Base-by-base conservation (phyloP, 2,797 vertebrate genomes). In the Phoebastria nigripes region DNA sequence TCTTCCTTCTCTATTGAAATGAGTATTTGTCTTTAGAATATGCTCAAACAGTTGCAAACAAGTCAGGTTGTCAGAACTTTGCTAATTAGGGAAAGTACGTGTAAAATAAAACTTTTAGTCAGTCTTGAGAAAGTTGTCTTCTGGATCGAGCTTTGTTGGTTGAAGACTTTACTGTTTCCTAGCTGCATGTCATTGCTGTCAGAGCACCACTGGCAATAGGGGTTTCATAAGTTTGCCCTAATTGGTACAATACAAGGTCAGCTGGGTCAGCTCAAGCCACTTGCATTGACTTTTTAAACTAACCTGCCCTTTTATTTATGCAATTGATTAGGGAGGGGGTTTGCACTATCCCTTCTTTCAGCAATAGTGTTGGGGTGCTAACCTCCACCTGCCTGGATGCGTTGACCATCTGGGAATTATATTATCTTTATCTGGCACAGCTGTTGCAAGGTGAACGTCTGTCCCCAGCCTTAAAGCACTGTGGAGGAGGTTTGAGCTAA, bases 251-350 rank as follows among this genome's bases (percentile, higher is more conserved):
- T 61, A 17, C 35, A 65, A 82, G 16, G 41, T 82, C 52, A 83
- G 4, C 47, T 41, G 67, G 37, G 67, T 66, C 47, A 70, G 12
- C 24, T 90, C 28, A 69, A 44, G 6, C 16, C 24, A 49, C 35
- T 87, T 84, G 11, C 29, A 35, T 1, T 78, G 73, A 31, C 49
- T 79, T 89, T 55, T 72, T 65, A 72, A 65, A 61, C 49, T 87
- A 49, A 52, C 31, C 22, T 79, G 5, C 5, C 15, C 20, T 65
- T 90, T 71, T 63, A 59, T 76, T 85, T 67, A 44, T 25, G 15
- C 13, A 41, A 0, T 71, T 0, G 1, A 1, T 71, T 72, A 58
- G 14, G 25, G 14, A 78, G 21, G 5, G 4, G 0, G 5, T 52
- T 93, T 74, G 13, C 0, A 2, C 37, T 18, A 29, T 65, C 44